phyloP scores from a whole-genome alignment of 2,888 invertebrate species.

The Chloromyia formosa region DNA sequence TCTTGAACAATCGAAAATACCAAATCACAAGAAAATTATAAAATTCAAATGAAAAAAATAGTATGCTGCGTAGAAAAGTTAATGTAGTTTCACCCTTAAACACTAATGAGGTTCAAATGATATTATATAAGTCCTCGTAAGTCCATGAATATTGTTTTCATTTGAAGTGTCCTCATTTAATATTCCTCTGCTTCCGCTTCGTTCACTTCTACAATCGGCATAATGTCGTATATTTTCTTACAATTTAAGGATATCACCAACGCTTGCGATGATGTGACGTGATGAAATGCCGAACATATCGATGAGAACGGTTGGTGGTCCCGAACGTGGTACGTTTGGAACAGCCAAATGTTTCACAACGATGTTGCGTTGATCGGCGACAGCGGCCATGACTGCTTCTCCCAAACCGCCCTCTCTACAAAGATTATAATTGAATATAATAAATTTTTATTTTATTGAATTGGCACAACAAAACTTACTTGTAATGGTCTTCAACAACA shows the following conservation, averaged over 20 bases:
- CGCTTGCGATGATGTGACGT: slow-evolving; percentile 78
- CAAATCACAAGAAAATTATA: slow-evolving; percentile 28
- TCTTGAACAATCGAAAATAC: slow-evolving; percentile 24
- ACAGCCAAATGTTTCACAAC: slow-evolving; percentile 84
- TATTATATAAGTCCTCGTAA: neutral
- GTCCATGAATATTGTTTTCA: slow-evolving; percentile 3
- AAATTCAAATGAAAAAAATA: slow-evolving; percentile 15
- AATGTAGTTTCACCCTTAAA: slow-evolving; percentile 31
- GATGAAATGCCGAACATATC: slow-evolving; percentile 91
- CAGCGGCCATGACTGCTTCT: slow-evolving; percentile 88
- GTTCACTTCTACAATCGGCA: neutral
- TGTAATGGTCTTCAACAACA: slow-evolving; percentile 97
- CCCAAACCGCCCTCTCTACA: slow-evolving; percentile 84
- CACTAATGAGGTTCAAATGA: slow-evolving; percentile 38
- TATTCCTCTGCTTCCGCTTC: neutral
- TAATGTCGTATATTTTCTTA: too few species aligned
- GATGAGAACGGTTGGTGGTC: slow-evolving; percentile 85
- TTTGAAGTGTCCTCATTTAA: slow-evolving; percentile 21
- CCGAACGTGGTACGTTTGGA: slow-evolving; percentile 87
- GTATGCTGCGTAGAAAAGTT: slow-evolving; percentile 4
- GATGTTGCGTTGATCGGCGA: slow-evolving; percentile 76
- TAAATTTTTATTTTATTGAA: neutral
- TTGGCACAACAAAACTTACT: slow-evolving; percentile 76
- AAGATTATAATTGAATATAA: slow-evolving; percentile 22
- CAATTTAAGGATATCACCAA: slow-evolving; percentile 69